A percentile compares a stretch with the other conserved stretches of the same genome.
These are phyloP conservation scores for Agrochola lota DNA, from an alignment of 2,888 invertebrate species.

Conservation along the genomic window DNA sequence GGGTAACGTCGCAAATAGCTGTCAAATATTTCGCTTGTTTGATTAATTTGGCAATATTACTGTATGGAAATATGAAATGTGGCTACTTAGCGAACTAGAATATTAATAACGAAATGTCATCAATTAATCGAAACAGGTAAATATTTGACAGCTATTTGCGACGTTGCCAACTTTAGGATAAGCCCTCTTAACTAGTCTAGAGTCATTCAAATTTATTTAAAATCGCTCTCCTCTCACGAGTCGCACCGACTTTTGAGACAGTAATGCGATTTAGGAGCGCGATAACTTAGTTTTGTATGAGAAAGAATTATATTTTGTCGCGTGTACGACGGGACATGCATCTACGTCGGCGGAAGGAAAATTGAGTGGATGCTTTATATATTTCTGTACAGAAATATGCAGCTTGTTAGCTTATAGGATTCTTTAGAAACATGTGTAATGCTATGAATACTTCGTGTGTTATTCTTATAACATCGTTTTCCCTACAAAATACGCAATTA, in stretches of 20 bases:
- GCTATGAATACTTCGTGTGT: neutral
- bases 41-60: no score
- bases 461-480: neutral
- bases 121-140: no score
- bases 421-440: neutral
- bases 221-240: neutral
- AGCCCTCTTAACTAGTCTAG: neutral
- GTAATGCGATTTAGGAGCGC: constrained; percentile 72
- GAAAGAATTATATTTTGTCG: constrained; percentile 73
- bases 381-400: constrained; percentile 21
- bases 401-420: constrained; percentile 1
- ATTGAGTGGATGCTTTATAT: constrained; percentile 50
- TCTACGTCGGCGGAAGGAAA: constrained; percentile 43
- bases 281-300: constrained; percentile 72
- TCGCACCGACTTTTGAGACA: constrained; percentile 46
- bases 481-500: neutral
- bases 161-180: no score
- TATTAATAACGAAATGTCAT: no score
- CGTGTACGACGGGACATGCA: constrained; percentile 44
- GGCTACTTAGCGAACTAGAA: no score
- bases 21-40: no score
- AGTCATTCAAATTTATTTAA: neutral
- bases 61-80: no score
- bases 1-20: no score
- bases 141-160: no score